Percentiles rank a stretch among this genome's conserved stretches.
Conservation (phyloP, 2,888 invertebrate species). For the Campoplex capitator region DNA sequence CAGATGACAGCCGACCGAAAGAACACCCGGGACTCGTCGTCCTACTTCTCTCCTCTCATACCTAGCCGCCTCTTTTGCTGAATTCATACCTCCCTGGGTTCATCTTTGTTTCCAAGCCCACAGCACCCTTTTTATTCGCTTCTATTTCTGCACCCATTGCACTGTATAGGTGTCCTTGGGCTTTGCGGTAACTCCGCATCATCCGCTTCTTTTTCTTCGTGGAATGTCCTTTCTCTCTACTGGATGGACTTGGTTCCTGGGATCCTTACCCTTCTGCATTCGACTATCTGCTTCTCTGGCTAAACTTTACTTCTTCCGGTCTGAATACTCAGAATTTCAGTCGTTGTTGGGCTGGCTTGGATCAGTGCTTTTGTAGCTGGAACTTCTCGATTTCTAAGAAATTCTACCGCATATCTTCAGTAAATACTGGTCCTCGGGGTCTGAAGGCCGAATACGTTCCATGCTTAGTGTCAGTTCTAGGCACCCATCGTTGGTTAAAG, state of each 20-base stretch:
- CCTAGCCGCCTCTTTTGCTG: constrained; percentile 37
- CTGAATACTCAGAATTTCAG: constrained; percentile 13
- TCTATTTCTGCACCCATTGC: constrained; percentile 24
- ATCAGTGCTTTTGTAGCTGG: background rate
- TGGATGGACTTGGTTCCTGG: constrained; percentile 34
- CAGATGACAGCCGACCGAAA: constrained; percentile 73
- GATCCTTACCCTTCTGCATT: background rate
- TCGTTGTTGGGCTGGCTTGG: background rate
- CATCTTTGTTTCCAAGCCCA: constrained; percentile 18
- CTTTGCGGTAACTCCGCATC: background rate
- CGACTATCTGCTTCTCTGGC: background rate
- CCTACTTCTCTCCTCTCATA: constrained; percentile 75
- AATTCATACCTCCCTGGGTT: constrained; percentile 11
- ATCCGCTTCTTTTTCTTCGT: constrained; percentile 43
- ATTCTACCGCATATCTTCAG: background rate
- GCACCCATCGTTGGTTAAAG: background rate
- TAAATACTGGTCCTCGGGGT: background rate
- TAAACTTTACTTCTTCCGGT: constrained; percentile 26
- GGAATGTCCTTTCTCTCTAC: constrained; percentile 41
- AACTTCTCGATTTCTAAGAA: background rate
- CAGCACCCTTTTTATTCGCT: constrained; percentile 43
- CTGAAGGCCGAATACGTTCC: background rate
- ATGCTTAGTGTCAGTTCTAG: background rate
- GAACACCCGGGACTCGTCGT: constrained; percentile 74
- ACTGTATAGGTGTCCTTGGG: constrained; percentile 22